Evolutionary conservation across 2,113 vertebrate genomes (phyloP).

Genomic region (Sturnira hondurensis): DNA sequence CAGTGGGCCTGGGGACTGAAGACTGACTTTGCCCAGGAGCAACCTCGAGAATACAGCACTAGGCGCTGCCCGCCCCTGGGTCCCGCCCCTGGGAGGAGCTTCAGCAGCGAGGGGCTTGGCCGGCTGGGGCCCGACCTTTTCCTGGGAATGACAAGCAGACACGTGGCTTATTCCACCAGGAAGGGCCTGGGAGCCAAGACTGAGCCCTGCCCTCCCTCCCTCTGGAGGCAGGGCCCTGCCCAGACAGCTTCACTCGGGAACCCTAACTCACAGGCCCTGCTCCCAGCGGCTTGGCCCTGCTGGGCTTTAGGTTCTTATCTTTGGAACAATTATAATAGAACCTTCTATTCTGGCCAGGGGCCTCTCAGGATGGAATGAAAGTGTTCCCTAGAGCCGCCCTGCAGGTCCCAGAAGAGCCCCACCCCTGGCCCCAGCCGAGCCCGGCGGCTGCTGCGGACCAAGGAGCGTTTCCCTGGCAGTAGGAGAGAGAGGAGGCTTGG

Average conservation of each 20-base stretch:
- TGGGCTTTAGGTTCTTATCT: neutral
- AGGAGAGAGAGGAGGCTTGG: neutral
- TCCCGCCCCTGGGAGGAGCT: neutral
- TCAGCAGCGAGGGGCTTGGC: neutral
- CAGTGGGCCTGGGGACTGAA: fast-evolving
- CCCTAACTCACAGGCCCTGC: neutral
- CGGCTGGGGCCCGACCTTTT: no score
- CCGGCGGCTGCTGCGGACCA: neutral
- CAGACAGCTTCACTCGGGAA: no score
- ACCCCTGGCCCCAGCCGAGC: neutral
- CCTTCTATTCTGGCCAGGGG: neutral
- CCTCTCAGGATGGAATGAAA: neutral
- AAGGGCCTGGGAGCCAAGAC: neutral
- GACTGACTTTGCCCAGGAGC: neutral
- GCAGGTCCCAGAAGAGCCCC: neutral
- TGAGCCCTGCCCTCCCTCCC: neutral
- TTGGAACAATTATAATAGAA: neutral
- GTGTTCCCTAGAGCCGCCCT: neutral
- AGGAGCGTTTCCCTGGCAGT: neutral
- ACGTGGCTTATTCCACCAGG: neutral
- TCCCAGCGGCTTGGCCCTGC: neutral
- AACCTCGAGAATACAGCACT: neutral
- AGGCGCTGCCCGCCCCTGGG: fast-evolving
- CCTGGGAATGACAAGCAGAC: neutral
- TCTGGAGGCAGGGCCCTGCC: neutral